phyloP scores from a whole-genome alignment of 2,797 vertebrate genomes.

The Oreochromis mossambicus region DNA sequence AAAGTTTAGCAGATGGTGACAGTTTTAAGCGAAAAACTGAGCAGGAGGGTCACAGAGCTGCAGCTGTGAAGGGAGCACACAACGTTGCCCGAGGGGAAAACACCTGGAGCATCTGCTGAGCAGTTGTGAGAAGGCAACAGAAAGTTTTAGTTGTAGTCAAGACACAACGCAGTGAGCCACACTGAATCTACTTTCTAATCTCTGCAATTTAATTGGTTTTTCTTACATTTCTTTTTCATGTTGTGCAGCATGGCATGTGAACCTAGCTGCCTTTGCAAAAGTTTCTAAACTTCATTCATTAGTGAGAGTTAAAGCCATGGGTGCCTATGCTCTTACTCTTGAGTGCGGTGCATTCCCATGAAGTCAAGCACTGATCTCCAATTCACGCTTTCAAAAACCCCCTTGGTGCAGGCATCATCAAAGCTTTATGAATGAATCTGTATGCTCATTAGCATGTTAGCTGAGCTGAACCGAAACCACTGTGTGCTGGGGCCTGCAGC shows the following conservation, averaged over 20 bases:
- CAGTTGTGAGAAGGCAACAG: neutral
- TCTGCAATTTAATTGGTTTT: neutral
- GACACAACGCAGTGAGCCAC: neutral
- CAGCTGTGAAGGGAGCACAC: conserved; percentile 11
- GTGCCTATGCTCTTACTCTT: conserved; percentile 9
- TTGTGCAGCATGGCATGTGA: conserved; percentile 2
- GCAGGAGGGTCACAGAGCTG: neutral
- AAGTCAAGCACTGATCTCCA: conserved; percentile 44
- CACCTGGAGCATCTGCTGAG: conserved; percentile 50
- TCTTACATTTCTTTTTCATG: neutral
- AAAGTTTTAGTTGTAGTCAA: neutral
- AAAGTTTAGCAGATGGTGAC: neutral
- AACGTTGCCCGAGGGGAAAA: conserved; percentile 8
- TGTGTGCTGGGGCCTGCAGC: conserved; percentile 32
- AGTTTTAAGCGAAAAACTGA: neutral
- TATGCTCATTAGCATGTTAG: conserved; percentile 64
- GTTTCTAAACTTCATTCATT: conserved; percentile 50
- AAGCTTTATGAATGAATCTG: conserved; percentile 69
- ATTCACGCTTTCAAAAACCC: conserved; percentile 40
- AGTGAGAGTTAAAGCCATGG: conserved; percentile 27
- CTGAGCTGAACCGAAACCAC: conserved; percentile 44
- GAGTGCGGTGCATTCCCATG: conserved; percentile 39
- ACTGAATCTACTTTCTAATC: neutral
- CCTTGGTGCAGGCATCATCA: conserved; percentile 52
- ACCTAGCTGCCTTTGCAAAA: conserved; percentile 22